A percentile compares a stretch with the other conserved stretches of the same genome.
phyloP scores from a whole-genome alignment of 2,797 vertebrate genomes.

The Vespertilio murinus region DNA sequence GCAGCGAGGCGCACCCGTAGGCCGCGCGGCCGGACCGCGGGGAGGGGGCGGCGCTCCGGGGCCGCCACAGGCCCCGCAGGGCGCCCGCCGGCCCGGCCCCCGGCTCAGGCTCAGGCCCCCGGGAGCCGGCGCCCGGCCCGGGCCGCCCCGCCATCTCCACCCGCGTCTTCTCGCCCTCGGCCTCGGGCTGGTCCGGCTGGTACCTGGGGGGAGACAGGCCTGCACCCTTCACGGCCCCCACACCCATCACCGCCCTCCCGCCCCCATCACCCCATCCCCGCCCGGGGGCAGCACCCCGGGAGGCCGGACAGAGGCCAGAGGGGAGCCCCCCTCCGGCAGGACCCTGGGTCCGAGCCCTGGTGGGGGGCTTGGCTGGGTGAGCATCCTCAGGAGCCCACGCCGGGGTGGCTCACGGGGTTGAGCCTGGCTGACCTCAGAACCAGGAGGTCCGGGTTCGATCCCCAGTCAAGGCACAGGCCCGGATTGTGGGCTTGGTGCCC shows the following conservation, averaged over 20 bases:
- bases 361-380: not conserved
- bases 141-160: slow-evolving; percentile 84
- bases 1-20: slow-evolving; percentile 84
- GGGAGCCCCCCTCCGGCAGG: not conserved
- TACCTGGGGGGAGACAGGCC: slow-evolving; percentile 84
- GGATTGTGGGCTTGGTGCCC: no score
- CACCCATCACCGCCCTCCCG: no score
- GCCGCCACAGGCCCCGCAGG: slow-evolving; percentile 80
- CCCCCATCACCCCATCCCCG: no score
- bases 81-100: slow-evolving; percentile 78
- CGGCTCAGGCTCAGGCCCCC: slow-evolving; percentile 56
- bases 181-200: slow-evolving; percentile 86
- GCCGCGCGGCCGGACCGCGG: slow-evolving; percentile 87
- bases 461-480: no score
- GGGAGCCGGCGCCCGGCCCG: not conserved
- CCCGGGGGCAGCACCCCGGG: not conserved
- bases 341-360: not conserved
- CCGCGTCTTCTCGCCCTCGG: slow-evolving; percentile 81
- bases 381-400: no score
- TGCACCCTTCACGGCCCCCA: not conserved
- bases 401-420: no score
- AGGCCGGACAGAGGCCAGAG: not conserved
- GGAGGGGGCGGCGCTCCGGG: slow-evolving; percentile 83
- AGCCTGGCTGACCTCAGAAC: no score
- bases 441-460: no score